phyloP scores from a whole-genome alignment of 2,888 invertebrate genomes.

The Stenolophus ochropezus region DNA sequence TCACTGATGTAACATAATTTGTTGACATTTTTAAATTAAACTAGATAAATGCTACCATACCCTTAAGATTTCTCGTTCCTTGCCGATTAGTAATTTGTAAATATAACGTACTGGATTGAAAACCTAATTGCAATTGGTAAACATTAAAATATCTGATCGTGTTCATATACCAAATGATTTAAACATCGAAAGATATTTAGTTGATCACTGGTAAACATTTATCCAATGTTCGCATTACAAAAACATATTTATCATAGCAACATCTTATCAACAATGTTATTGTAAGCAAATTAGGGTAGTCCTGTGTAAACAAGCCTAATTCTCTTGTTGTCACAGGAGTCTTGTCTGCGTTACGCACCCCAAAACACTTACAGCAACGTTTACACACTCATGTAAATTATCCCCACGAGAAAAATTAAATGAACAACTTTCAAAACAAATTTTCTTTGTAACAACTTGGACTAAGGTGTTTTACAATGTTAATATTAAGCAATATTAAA shows the following conservation, averaged over 20 bases:
- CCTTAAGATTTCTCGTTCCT: too few relatives aligned
- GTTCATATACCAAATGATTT: too few relatives aligned
- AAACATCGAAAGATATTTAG: neutral
- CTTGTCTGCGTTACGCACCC: neutral
- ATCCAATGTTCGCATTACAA: constrained; percentile 3
- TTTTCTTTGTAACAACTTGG: too few relatives aligned
- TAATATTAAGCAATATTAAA: too few relatives aligned
- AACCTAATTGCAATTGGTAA: too few relatives aligned
- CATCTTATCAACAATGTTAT: constrained; percentile 30
- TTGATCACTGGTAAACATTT: neutral
- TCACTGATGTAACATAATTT: too few relatives aligned
- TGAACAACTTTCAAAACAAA: neutral
- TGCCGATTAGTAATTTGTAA: too few relatives aligned
- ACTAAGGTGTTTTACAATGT: too few relatives aligned
- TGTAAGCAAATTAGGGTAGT: constrained; percentile 7
- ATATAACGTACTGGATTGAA: too few relatives aligned
- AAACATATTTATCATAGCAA: constrained; percentile 9
- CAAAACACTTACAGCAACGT: neutral
- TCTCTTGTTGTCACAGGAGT: neutral
- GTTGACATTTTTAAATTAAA: too few relatives aligned
- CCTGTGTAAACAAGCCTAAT: constrained; percentile 17
- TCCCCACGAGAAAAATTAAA: neutral
- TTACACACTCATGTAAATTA: neutral
- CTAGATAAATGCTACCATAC: too few relatives aligned
- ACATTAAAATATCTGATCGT: too few relatives aligned